Conservation (phyloP, 2,888 invertebrate genomes). For the Baronia brevicornis region DNA sequence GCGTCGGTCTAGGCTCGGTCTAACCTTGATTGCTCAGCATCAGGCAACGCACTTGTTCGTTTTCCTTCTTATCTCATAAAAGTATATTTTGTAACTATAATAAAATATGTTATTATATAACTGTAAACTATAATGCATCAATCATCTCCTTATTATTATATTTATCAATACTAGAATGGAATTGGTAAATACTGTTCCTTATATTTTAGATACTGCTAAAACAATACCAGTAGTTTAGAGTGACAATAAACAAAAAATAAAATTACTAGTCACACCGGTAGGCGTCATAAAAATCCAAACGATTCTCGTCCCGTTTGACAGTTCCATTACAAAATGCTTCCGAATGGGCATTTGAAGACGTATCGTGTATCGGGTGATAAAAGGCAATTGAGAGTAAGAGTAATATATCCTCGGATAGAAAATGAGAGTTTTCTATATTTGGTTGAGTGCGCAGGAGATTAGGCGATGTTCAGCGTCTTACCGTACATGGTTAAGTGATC, state of each 20-base stretch:
- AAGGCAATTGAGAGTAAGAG: slow-evolving; percentile 12
- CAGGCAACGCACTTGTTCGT: no score
- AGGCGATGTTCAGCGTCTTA: slow-evolving; percentile 18
- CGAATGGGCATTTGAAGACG: slow-evolving; percentile 41
- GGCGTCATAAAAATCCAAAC: slow-evolving; percentile 37
- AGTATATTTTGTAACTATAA: no score
- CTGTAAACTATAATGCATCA: no score
- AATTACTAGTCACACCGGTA: slow-evolving; percentile 31
- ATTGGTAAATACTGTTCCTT: no score
- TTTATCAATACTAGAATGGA: no score
- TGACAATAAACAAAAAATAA: slow-evolving; percentile 8
- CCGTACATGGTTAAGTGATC: slow-evolving; percentile 40
- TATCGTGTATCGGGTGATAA: slow-evolving; percentile 40
- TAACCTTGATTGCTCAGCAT: no score
- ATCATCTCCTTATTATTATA: no score
- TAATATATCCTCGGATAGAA: slow-evolving; percentile 10
- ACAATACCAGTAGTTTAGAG: no score
- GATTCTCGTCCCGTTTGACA: slow-evolving; percentile 28
- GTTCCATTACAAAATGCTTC: slow-evolving; percentile 15
- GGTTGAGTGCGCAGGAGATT: slow-evolving; percentile 16
- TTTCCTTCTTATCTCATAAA: no score
- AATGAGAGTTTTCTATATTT: slow-evolving; percentile 18
- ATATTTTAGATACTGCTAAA: no score
- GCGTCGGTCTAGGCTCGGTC: no score
- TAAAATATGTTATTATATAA: no score